Percentiles rank a stretch among this genome's conserved stretches.
phyloP scores from a whole-genome alignment of 2,797 vertebrate genomes.

The Diglossa cyanea region DNA sequence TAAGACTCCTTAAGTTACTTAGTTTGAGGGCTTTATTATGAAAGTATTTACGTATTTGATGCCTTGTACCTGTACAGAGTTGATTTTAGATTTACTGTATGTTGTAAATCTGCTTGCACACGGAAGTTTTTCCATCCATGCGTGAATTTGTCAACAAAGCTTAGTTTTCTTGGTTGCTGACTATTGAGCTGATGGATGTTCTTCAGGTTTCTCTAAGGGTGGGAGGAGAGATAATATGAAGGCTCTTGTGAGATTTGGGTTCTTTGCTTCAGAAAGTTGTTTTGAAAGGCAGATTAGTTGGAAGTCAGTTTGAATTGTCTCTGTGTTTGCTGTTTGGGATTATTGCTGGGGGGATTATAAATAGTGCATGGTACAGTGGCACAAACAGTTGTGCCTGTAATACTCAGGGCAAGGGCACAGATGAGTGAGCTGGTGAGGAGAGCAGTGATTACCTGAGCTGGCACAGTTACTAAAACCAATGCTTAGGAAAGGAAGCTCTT shows the following conservation, averaged over 20 bases:
- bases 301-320: not conserved
- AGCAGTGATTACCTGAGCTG: not conserved
- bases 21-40: not conserved
- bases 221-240: not conserved
- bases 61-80: not conserved
- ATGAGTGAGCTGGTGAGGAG: not conserved
- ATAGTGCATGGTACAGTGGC: not conserved
- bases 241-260: not conserved
- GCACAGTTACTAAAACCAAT: not conserved
- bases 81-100: not conserved
- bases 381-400: not conserved
- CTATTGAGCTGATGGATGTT: not conserved
- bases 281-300: not conserved
- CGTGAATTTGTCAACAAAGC: not conserved
- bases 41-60: not conserved
- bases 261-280: not conserved
- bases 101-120: not conserved
- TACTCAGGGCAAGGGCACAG: not conserved
- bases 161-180: not conserved
- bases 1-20: not conserved
- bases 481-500: not conserved
- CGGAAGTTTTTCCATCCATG: not conserved
- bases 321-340: not conserved
- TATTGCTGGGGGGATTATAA: not conserved
- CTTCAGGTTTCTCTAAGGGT: not conserved